These are phyloP conservation scores for Apostichopus californicus DNA, from an alignment of 35 echinoderm and acorn worm species.

Conservation along the genomic window DNA sequence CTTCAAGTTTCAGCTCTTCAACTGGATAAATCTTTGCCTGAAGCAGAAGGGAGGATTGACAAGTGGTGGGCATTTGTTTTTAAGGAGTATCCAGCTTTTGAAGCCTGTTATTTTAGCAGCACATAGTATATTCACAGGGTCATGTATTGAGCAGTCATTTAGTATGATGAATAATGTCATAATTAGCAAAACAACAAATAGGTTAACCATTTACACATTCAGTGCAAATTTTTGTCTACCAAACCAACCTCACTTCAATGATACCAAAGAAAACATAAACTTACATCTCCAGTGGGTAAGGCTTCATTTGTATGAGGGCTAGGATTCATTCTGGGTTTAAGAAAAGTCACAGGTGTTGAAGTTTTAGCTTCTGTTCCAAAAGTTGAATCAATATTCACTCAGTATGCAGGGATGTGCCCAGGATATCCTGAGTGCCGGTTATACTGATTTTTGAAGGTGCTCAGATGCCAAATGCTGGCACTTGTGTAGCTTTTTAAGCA, in stretches of 20 bases:
- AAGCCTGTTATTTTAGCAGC: not conserved
- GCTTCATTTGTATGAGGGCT: too few species aligned
- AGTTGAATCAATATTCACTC: too few species aligned
- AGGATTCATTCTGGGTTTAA: too few species aligned
- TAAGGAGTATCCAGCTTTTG: constrained; percentile 26
- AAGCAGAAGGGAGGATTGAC: constrained; percentile 3
- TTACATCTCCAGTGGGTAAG: constrained; percentile 40
- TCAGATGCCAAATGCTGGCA: too few species aligned
- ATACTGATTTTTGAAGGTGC: too few species aligned
- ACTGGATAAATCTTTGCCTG: constrained; percentile 31
- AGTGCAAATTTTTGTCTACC: not conserved
- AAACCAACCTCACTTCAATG: not conserved
- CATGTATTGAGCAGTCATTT: constrained; percentile 59
- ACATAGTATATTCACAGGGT: constrained; percentile 61
- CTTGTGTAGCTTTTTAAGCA: too few species aligned
- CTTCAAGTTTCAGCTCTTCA: constrained; percentile 39
- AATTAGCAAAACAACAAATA: constrained; percentile 48
- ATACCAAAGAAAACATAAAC: not conserved
- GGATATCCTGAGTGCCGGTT: too few species aligned
- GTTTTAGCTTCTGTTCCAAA: too few species aligned
- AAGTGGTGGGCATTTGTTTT: constrained; percentile 1
- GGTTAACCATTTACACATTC: not conserved
- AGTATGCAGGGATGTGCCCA: too few species aligned
- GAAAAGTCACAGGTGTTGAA: too few species aligned
- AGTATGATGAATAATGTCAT: constrained; percentile 64